A percentile compares a stretch with the other conserved stretches of the same genome.
phyloP scores from a whole-genome alignment of 35 echinoderm and acorn worm species.

The Hemicentrotus pulcherrimus region DNA sequence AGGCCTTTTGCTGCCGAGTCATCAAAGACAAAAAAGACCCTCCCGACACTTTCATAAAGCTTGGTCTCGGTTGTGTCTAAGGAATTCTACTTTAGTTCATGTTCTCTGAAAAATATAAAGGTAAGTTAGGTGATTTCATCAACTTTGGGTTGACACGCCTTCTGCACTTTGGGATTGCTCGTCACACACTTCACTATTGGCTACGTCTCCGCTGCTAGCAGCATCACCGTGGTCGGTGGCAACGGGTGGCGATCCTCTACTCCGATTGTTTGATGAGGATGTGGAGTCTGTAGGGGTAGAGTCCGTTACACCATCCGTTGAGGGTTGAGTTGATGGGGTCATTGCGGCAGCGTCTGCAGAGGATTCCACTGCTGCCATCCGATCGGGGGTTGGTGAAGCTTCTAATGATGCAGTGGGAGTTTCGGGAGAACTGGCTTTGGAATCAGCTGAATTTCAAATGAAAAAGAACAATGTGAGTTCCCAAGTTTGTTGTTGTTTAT shows the following conservation, averaged over 20 bases:
- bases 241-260: background rate
- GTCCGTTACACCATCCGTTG: background rate
- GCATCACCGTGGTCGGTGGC: background rate
- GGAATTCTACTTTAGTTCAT: background rate
- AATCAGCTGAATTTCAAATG: background rate
- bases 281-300: background rate
- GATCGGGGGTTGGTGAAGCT: background rate
- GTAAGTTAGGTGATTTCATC: background rate
- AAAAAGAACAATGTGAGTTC: background rate
- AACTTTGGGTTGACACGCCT: background rate
- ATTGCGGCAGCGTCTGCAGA: background rate
- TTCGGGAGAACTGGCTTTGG: background rate
- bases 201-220: background rate
- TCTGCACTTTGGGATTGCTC: background rate
- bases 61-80: background rate
- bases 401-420: background rate
- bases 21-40: background rate
- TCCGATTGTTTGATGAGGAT: background rate
- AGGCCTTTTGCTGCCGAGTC: background rate
- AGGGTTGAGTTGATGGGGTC: background rate
- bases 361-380: constrained; percentile 6
- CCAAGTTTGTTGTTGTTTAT: background rate
- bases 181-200: background rate
- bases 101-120: background rate
- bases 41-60: background rate